Evolutionary conservation across 2,113 vertebrate species (phyloP).

Genomic region (Pelecanoides urinatrix): DNA sequence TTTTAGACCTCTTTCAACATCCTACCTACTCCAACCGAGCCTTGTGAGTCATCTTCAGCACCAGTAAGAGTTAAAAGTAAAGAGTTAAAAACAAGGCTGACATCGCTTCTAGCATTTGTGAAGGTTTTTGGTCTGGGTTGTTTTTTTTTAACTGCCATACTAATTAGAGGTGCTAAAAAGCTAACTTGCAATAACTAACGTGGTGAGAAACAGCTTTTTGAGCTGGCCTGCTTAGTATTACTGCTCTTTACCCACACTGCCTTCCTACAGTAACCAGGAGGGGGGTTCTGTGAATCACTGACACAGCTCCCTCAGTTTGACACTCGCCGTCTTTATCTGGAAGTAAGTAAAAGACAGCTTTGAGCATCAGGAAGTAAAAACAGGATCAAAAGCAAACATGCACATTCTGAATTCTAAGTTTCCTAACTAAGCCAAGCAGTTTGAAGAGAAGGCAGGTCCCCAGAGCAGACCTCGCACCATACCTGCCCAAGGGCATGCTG

Average conservation of each 20-base stretch:
- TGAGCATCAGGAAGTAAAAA: background rate
- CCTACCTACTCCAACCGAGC: background rate
- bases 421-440: background rate
- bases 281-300: background rate
- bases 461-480: background rate
- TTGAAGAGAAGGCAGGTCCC: background rate
- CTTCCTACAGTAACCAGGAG: background rate
- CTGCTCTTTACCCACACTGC: background rate
- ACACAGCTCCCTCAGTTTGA: background rate
- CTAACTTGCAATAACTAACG: background rate
- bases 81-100: background rate
- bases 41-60: background rate
- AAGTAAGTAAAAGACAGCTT: background rate
- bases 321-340: background rate
- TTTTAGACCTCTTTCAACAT: background rate
- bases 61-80: background rate
- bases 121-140: background rate
- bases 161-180: constrained; percentile 28
- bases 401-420: background rate
- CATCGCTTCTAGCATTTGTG: background rate
- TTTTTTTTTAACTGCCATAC: background rate
- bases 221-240: background rate
- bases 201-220: background rate
- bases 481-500: constrained; percentile 88
- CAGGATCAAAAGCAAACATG: background rate